Percentiles rank a stretch among this genome's conserved stretches.
Evolutionary conservation across 2,797 vertebrate genomes (phyloP).

Genomic region (Craterocephalus amniculus): DNA sequence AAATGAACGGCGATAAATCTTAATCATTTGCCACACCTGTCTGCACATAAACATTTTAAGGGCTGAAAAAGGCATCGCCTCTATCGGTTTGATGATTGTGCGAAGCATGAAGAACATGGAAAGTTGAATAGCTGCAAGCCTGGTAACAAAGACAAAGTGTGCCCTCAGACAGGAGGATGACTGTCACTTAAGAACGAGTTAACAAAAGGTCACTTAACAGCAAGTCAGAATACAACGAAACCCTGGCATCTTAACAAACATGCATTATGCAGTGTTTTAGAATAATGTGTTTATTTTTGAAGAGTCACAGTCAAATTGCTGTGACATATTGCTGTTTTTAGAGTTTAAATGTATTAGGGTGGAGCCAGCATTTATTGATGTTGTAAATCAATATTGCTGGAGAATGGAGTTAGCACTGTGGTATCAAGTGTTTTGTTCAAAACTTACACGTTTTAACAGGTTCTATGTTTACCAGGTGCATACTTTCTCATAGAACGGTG

Average conservation of each 20-base stretch:
- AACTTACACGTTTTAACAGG: conserved; percentile 61
- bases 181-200: conserved; percentile 74
- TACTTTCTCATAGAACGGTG: conserved; percentile 11
- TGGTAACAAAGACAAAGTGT: conserved; percentile 76
- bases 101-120: conserved; percentile 65
- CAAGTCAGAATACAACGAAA: conserved; percentile 57
- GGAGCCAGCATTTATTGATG: conserved; percentile 71
- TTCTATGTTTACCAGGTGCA: conserved; percentile 31
- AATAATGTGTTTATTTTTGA: conserved; percentile 62
- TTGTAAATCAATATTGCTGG: conserved; percentile 73
- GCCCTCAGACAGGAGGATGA: conserved; percentile 52
- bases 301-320: conserved; percentile 66
- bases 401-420: conserved; percentile 61
- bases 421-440: conserved; percentile 69
- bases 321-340: conserved; percentile 78
- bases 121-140: conserved; percentile 64
- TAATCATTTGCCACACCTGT: conserved; percentile 68
- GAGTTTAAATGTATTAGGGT: conserved; percentile 73
- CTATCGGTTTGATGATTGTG: conserved; percentile 54
- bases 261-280: conserved; percentile 40
- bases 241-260: conserved; percentile 39
- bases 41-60: conserved; percentile 65
- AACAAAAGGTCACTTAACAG: conserved; percentile 77
- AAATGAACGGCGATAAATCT: conserved; percentile 74
- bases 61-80: conserved; percentile 41